Percentiles rank a stretch among this genome's conserved stretches.
These are phyloP conservation scores for Haliclona indistincta DNA, from an alignment of 37 sponge, comb jelly and placozoan genomes.

Conservation along the genomic window DNA sequence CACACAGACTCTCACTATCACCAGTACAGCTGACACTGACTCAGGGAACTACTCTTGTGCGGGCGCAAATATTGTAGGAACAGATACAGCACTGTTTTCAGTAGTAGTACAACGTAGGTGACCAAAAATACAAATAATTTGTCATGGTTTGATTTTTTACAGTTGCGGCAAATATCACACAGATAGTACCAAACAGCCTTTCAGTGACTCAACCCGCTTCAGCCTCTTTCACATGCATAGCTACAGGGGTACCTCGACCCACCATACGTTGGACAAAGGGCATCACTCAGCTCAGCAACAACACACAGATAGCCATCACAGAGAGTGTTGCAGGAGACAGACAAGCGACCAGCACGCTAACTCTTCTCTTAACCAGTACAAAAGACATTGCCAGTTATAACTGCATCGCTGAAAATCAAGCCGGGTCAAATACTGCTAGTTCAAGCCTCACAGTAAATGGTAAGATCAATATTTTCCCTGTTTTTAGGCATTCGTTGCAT, in stretches of 20 bases:
- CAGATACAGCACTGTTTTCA: neutral
- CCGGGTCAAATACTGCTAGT: neutral
- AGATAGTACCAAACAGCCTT: too few species aligned
- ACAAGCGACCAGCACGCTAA: slow-evolving; percentile 39
- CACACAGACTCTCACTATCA: slow-evolving; percentile 18
- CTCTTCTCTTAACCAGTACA: slow-evolving; percentile 1
- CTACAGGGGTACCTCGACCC: slow-evolving; percentile 48
- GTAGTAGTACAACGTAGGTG: neutral
- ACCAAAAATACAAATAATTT: neutral
- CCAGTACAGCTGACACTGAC: slow-evolving; percentile 20
- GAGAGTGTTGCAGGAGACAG: neutral
- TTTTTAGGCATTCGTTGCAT: too few species aligned
- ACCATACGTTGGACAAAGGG: slow-evolving; percentile 52
- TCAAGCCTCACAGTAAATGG: slow-evolving; percentile 52
- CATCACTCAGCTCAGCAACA: neutral
- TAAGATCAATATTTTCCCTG: too few species aligned
- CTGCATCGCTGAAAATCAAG: slow-evolving; percentile 48
- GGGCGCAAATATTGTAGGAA: slow-evolving; percentile 22
- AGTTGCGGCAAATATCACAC: slow-evolving; percentile 64
- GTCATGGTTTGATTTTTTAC: neutral
- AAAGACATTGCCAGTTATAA: slow-evolving; percentile 36
- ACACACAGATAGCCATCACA: neutral
- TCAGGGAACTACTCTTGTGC: slow-evolving; percentile 41
- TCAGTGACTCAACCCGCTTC: slow-evolving; percentile 7
- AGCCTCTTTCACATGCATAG: slow-evolving; percentile 39